A percentile compares a stretch with the other conserved stretches of the same genome.
phyloP scores from a whole-genome alignment of 2,113 vertebrate genomes.

The Xerus inauris region DNA sequence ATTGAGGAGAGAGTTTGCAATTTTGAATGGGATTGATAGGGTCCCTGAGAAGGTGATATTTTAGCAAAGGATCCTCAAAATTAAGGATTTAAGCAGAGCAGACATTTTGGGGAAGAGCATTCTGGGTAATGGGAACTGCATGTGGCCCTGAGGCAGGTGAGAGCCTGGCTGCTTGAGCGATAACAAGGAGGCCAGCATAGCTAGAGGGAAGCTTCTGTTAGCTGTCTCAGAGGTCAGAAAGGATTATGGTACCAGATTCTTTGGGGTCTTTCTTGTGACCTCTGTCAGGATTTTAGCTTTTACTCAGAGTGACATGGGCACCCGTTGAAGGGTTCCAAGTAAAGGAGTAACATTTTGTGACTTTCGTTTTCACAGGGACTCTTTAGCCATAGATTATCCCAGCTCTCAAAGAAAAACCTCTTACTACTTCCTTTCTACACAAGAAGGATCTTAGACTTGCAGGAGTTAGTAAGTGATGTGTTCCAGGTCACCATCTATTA shows the following conservation, averaged over 20 bases:
- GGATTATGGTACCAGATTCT: neutral
- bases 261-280: neutral
- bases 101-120: neutral
- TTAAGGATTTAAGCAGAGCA: neutral
- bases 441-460: neutral
- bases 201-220: neutral
- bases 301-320: neutral
- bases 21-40: neutral
- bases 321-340: neutral
- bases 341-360: neutral
- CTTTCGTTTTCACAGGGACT: neutral
- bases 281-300: neutral
- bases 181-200: neutral
- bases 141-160: neutral
- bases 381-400: neutral
- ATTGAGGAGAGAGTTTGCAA: neutral
- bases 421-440: neutral
- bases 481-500: conserved; percentile 20
- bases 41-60: neutral
- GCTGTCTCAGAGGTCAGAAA: neutral
- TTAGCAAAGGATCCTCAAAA: neutral
- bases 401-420: neutral
- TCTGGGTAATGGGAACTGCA: neutral
- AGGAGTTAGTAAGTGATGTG: neutral
- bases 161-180: neutral